Percentiles rank a stretch among this genome's conserved stretches.
Conservation (phyloP, 2,797 vertebrate genomes). For the Mus minutoides region DNA sequence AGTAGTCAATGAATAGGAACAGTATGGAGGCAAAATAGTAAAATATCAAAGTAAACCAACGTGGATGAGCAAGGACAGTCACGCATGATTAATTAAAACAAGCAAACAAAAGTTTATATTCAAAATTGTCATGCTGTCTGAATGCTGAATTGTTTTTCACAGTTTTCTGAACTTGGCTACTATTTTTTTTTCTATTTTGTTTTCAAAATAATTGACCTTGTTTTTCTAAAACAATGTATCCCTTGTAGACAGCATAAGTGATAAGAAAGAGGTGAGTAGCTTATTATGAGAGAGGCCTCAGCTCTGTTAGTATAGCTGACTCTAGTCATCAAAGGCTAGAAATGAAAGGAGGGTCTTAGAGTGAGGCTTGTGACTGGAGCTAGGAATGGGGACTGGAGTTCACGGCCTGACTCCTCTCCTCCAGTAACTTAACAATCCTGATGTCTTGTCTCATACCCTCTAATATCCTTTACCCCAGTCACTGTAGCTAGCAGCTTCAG, state of each 20-base stretch:
- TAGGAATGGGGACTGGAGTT: neutral
- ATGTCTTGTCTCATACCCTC: neutral
- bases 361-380: neutral
- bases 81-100: neutral
- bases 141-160: slow-evolving; percentile 2
- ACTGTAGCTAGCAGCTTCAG: neutral
- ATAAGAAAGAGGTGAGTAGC: neutral
- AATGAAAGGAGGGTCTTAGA: neutral
- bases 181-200: neutral
- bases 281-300: neutral
- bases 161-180: neutral
- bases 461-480: neutral
- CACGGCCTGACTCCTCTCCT: neutral
- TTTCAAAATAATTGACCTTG: slow-evolving; percentile 38
- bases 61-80: neutral
- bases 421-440: neutral
- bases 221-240: slow-evolving; percentile 35
- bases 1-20: neutral
- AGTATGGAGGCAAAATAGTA: neutral
- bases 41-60: slow-evolving; percentile 37
- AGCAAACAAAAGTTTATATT: neutral
- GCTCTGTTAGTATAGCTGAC: neutral
- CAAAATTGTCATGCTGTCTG: neutral
- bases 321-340: neutral
- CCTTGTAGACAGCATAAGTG: neutral